Evolutionary conservation across 2,888 invertebrate genomes (phyloP).

Genomic region (Habroteleia sp.): DNA sequence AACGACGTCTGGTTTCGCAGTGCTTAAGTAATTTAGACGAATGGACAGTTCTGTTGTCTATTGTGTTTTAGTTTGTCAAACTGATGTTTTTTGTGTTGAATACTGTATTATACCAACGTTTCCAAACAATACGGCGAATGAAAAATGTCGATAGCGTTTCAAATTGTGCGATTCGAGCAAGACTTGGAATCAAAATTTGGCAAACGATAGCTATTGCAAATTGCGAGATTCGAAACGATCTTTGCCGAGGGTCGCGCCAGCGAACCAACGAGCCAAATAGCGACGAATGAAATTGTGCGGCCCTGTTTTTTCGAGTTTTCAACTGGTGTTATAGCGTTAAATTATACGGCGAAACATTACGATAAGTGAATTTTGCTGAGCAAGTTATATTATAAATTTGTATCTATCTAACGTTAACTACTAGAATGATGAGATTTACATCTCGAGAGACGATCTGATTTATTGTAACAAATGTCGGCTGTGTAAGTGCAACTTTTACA

Average conservation of each 20-base stretch:
- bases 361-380: constrained; percentile 7
- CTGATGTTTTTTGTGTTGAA: constrained; percentile 3
- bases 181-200: constrained; percentile 15
- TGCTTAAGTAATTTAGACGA: constrained; percentile 16
- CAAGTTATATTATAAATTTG: constrained; percentile 23
- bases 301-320: too few relatives aligned
- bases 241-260: too few relatives aligned
- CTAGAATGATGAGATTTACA: constrained; percentile 20
- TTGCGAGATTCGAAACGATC: too few relatives aligned
- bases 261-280: too few relatives aligned
- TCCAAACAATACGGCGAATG: constrained; percentile 1
- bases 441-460: constrained; percentile 41
- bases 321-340: too few relatives aligned
- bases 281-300: too few relatives aligned
- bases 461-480: constrained; percentile 55
- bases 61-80: constrained; percentile 17
- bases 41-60: neutral
- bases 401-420: constrained; percentile 26
- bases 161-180: constrained; percentile 2
- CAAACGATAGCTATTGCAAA: too few relatives aligned
- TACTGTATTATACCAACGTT: constrained; percentile 14
- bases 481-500: constrained; percentile 60
- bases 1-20: constrained; percentile 9
- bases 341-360: neutral
- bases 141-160: constrained; percentile 1